Percentiles rank a stretch among this genome's conserved stretches.
Conservation (phyloP, 2,113 vertebrate genomes). For the rabbit (Oryctolagus cuniculus) region DNA sequence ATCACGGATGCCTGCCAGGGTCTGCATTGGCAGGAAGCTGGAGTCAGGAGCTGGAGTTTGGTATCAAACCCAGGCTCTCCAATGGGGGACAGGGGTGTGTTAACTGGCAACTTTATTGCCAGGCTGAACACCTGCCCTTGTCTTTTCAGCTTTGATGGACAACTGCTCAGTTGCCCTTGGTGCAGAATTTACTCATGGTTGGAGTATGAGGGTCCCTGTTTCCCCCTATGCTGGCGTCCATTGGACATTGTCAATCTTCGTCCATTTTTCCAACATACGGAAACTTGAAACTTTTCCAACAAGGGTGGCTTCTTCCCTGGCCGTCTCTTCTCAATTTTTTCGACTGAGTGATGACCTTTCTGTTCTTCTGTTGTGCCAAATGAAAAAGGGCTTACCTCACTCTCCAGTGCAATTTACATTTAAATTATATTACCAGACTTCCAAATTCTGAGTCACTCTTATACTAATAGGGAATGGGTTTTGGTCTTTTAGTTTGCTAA, state of each 20-base stretch:
- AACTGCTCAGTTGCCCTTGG: neutral
- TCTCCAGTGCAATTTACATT: neutral
- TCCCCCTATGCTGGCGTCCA: rapidly evolving
- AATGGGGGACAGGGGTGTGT: too few species aligned
- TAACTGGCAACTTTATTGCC: too few species aligned
- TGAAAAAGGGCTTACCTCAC: neutral
- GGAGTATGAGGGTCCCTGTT: rapidly evolving
- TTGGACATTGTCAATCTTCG: rapidly evolving
- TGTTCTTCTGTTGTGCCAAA: neutral
- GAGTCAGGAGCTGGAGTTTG: too few species aligned
- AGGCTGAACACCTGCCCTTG: too few species aligned
- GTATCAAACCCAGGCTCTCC: too few species aligned
- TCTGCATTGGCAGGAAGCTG: too few species aligned
- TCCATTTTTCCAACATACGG: neutral
- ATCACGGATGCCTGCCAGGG: too few species aligned
- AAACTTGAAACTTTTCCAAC: too few species aligned
- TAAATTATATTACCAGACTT: neutral
- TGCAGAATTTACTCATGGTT: rapidly evolving
- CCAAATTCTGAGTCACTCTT: neutral
- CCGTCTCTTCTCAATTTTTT: neutral
- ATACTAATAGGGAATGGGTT: neutral
- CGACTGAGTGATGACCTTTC: neutral
- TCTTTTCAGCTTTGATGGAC: neutral
- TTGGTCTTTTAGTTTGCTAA: neutral
- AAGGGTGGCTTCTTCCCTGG: neutral